Percentiles rank a stretch among this genome's conserved stretches.
phyloP scores from a whole-genome alignment of 2,888 invertebrate species.

The Drosophila formosana region DNA sequence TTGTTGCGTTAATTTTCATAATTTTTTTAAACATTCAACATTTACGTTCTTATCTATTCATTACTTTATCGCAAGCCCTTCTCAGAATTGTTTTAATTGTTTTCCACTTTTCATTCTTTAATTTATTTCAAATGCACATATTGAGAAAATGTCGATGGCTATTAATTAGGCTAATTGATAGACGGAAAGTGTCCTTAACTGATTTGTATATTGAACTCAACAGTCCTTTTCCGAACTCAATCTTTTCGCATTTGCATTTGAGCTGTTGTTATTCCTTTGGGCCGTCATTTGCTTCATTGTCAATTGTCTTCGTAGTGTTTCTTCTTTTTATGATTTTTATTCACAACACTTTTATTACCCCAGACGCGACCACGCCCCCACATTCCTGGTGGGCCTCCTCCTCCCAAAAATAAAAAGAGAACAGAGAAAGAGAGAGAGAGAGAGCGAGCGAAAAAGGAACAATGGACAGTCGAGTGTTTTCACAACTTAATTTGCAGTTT shows the following conservation, averaged over 20 bases:
- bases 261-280: slow-evolving; percentile 26
- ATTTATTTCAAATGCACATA: background rate
- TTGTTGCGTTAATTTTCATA: too few relatives aligned
- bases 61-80: background rate
- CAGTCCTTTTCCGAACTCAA: slow-evolving; percentile 7
- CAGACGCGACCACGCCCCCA: slow-evolving; percentile 37
- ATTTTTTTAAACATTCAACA: too few relatives aligned
- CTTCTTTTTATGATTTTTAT: slow-evolving; percentile 69
- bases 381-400: background rate
- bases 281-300: slow-evolving; percentile 75
- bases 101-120: background rate
- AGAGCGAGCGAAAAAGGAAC: slow-evolving; percentile 15
- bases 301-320: slow-evolving; percentile 61
- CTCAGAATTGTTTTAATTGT: background rate
- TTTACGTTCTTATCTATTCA: too few relatives aligned
- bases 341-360: slow-evolving; percentile 70
- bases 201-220: slow-evolving; percentile 26
- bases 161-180: slow-evolving; percentile 16
- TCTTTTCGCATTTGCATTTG: slow-evolving; percentile 4
- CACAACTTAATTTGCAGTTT: slow-evolving; percentile 75
- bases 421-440: background rate
- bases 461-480: slow-evolving; percentile 58
- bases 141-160: background rate
- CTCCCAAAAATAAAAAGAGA: background rate
- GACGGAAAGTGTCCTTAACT: slow-evolving; percentile 3